Conservation (phyloP, 2,797 vertebrate species). For the Gadopsis marmoratus region DNA sequence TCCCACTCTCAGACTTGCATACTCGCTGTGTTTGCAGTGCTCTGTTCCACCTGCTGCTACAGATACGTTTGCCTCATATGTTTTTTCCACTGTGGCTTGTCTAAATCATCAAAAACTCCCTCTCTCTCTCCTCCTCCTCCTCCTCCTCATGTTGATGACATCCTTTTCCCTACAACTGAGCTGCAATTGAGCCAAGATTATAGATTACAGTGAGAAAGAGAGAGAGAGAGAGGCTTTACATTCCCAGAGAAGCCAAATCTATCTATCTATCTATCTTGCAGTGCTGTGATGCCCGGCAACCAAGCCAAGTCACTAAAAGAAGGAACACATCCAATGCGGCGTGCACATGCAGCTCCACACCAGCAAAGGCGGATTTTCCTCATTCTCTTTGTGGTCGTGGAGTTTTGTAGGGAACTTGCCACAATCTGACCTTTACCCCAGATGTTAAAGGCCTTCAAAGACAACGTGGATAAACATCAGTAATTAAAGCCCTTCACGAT, state of each 20-base stretch:
- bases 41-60: slow-evolving; percentile 41
- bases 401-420: slow-evolving; percentile 53
- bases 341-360: slow-evolving; percentile 26
- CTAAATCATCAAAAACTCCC: background rate
- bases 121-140: background rate
- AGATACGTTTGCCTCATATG: slow-evolving; percentile 10
- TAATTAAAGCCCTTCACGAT: slow-evolving; percentile 53
- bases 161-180: slow-evolving; percentile 35
- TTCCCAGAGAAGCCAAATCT: slow-evolving; percentile 62
- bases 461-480: slow-evolving; percentile 69
- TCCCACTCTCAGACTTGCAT: background rate
- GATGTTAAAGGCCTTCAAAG: slow-evolving; percentile 75
- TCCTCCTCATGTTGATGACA: slow-evolving; percentile 22
- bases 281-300: slow-evolving; percentile 53
- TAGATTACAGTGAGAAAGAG: slow-evolving; percentile 60
- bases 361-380: slow-evolving; percentile 47
- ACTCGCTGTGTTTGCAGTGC: slow-evolving; percentile 18
- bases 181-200: slow-evolving; percentile 54
- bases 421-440: slow-evolving; percentile 74
- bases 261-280: slow-evolving; percentile 49
- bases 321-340: slow-evolving; percentile 19
- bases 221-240: slow-evolving; percentile 49
- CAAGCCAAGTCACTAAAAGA: slow-evolving; percentile 34
- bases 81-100: background rate
- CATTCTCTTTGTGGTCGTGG: slow-evolving; percentile 43